These are phyloP conservation scores for Toxostoma redivivum DNA, from an alignment of 2,113 vertebrate species.

Conservation along the genomic window DNA sequence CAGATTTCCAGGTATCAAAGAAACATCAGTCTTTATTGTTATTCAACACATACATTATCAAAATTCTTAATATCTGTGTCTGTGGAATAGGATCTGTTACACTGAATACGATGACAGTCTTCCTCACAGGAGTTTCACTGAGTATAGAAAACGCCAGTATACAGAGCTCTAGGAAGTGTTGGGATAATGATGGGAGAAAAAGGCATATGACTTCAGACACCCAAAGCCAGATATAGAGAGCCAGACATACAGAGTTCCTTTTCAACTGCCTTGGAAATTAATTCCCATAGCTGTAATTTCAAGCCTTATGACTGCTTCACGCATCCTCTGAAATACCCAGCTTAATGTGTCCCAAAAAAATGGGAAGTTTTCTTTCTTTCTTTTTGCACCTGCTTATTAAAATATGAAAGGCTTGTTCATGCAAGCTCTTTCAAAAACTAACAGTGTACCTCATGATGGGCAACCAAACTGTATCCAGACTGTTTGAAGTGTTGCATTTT, in stretches of 20 bases:
- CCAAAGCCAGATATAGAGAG: neutral
- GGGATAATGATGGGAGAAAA: neutral
- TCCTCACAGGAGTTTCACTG: neutral
- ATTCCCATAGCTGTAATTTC: neutral
- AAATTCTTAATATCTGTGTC: neutral
- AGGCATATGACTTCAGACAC: neutral
- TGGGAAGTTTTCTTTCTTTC: neutral
- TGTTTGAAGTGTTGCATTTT: neutral
- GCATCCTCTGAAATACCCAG: neutral
- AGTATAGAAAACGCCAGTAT: neutral
- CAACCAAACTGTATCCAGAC: neutral
- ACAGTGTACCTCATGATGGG: neutral
- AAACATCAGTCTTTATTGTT: neutral
- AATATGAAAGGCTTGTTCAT: slow-evolving; percentile 19
- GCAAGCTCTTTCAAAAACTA: neutral
- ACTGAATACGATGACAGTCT: neutral
- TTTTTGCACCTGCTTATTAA: slow-evolving; percentile 51
- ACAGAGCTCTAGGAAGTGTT: neutral
- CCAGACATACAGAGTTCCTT: neutral
- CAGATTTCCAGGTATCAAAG: neutral
- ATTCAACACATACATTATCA: neutral
- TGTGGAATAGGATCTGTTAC: neutral
- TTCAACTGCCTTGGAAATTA: neutral
- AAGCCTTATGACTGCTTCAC: neutral
- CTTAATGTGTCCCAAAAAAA: neutral